Conservation (phyloP, 2,113 vertebrate species). For the Bettongia penicillata region DNA sequence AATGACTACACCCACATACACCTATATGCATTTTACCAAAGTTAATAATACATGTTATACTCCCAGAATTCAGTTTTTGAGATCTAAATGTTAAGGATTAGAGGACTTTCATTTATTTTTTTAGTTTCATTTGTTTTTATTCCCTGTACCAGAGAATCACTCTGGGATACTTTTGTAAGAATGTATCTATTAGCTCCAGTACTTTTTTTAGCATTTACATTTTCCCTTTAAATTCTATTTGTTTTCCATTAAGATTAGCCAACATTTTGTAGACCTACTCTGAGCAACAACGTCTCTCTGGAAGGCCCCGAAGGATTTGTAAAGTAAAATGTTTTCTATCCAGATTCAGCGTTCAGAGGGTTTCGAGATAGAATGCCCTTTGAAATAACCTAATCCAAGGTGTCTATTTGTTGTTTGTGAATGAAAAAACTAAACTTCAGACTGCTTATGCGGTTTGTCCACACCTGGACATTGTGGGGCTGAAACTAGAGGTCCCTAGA, state of each 20-base stretch:
- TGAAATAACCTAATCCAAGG: background rate
- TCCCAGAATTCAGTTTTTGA: slow-evolving; percentile 76
- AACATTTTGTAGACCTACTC: slow-evolving; percentile 34
- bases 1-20: background rate
- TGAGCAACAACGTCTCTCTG: background rate
- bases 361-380: background rate
- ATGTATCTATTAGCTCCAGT: slow-evolving; percentile 79
- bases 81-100: slow-evolving; percentile 80
- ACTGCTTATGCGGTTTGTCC: background rate
- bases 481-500: background rate
- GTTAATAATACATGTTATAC: slow-evolving; percentile 44
- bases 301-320: background rate
- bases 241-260: slow-evolving; percentile 13
- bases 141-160: slow-evolving; percentile 63
- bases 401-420: background rate
- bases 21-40: background rate
- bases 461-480: background rate
- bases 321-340: background rate
- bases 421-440: background rate
- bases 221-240: slow-evolving; percentile 43
- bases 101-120: slow-evolving; percentile 79
- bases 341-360: background rate
- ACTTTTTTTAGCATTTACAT: slow-evolving; percentile 47
- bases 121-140: slow-evolving; percentile 11
- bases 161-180: slow-evolving; percentile 67